Percentiles rank a stretch among this genome's conserved stretches.
Conservation (phyloP, 2,113 vertebrate species). For the Anseranas semipalmata region DNA sequence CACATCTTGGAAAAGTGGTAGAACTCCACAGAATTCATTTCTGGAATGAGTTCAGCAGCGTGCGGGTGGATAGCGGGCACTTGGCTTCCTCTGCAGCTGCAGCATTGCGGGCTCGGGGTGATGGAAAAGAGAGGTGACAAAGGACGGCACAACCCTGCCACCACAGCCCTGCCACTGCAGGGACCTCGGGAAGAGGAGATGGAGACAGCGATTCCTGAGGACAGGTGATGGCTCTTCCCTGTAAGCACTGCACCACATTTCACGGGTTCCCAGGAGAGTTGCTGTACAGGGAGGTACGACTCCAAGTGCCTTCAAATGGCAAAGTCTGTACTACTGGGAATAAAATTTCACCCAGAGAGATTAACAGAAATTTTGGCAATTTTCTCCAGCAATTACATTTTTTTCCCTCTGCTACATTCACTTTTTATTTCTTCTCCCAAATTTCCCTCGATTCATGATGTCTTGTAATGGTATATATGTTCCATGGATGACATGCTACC, state of each 20-base stretch:
- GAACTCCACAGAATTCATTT: background rate
- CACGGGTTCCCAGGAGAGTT: background rate
- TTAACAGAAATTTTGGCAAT: background rate
- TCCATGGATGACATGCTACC: fast-evolving
- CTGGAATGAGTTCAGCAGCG: background rate
- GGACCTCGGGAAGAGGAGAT: fast-evolving
- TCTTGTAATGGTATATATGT: background rate
- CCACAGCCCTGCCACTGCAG: background rate
- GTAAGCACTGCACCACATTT: no score
- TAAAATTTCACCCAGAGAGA: background rate
- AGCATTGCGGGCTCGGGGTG: background rate
- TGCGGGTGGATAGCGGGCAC: background rate
- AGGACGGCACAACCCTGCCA: background rate
- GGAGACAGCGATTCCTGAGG: fast-evolving
- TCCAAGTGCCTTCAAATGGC: background rate
- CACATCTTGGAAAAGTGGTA: background rate
- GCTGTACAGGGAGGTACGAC: background rate
- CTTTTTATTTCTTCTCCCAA: background rate
- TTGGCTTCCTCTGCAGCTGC: background rate
- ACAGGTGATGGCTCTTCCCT: fast-evolving
- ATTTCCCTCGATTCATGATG: background rate
- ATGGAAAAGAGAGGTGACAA: background rate
- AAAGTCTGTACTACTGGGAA: background rate
- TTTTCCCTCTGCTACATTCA: background rate
- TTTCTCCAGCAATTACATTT: background rate